Conservation (phyloP, 2,113 vertebrate genomes). For the Salvelinus alpinus region DNA sequence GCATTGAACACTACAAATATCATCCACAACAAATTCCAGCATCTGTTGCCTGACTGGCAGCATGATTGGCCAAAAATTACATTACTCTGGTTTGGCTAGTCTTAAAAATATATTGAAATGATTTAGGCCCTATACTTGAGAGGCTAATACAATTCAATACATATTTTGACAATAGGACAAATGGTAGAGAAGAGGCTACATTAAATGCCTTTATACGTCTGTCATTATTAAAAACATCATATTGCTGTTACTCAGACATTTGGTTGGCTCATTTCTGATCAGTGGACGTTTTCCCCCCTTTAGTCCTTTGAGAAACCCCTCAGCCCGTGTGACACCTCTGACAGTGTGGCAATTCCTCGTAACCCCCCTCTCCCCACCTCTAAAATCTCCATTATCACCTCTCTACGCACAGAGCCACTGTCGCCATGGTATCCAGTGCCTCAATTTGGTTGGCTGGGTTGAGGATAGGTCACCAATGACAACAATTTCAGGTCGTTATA, state of each 20-base stretch:
- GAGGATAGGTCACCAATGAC: conserved; percentile 37
- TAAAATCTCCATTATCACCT: conserved; percentile 42
- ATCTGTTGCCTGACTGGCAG: too few species aligned
- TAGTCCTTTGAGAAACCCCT: not conserved
- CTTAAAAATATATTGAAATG: too few species aligned
- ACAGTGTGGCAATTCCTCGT: conserved; percentile 21
- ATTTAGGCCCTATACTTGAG: too few species aligned
- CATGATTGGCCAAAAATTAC: too few species aligned
- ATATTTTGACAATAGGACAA: not conserved
- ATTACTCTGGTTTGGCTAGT: too few species aligned
- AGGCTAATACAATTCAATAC: not conserved
- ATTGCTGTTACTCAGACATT: conserved; percentile 2
- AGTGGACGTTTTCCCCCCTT: not conserved
- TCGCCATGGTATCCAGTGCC: conserved; percentile 42
- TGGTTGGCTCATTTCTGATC: not conserved
- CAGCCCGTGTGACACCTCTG: not conserved
- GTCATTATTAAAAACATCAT: not conserved
- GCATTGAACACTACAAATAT: not conserved
- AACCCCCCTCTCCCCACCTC: not conserved
- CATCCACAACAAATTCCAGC: too few species aligned
- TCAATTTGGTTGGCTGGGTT: conserved; percentile 29
- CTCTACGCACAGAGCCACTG: conserved; percentile 21
- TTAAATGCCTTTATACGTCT: too few species aligned
- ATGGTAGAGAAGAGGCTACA: not conserved
- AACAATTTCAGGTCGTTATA: conserved; percentile 21